Evolutionary conservation across 2,113 vertebrate genomes (phyloP), one percentile per base, ranked within the genome.

Genomic region (Labrus mixtus): DNA sequence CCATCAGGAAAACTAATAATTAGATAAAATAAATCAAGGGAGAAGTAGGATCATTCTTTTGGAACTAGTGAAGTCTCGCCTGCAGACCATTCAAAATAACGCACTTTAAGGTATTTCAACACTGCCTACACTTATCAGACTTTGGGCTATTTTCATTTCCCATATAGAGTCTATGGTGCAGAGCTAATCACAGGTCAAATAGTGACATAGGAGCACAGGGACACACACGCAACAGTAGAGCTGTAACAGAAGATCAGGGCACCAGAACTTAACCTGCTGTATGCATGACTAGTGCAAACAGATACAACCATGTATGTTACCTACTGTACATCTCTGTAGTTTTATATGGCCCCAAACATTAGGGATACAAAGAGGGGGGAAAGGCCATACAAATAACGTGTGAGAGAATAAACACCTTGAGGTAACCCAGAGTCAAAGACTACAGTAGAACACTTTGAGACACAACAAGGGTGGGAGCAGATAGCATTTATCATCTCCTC

Each of bases 381-480:
- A 36, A 62, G 4, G n/a, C 6, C 10, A 63, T 19, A 17, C 10
- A 67, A 62, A 37, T 19, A 13, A 6, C 7, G 36, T 1, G 0
- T 29, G 41, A 54, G 54, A 20, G 22, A 33, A 36, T 75, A 36
- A 56, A 0, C 23, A 61, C 4, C 53, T 25, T 23, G 0, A 1
- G 76, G 39, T 17, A 10, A 33, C 65, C 39, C 22, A 3, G 25
- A 16, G 16, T 13, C 15, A 61, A 23, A 19, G 51, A 45, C 29
- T 33, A 33, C 29, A 56, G 29, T 1, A 25, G 71, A 68, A 79
- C 61, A 50, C 59, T 36, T n/a, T 70, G 62, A 84, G 85, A 83
- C 84, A 84, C 82, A 88, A 87, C 82, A 88, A 0, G 11, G 11
- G 53, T 53, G 53, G 63, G 12, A 76, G 39, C 39, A 68, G 71